These are phyloP conservation scores for Rhagonycha fulva DNA, from an alignment of 2,888 invertebrate species.

Conservation along the genomic window DNA sequence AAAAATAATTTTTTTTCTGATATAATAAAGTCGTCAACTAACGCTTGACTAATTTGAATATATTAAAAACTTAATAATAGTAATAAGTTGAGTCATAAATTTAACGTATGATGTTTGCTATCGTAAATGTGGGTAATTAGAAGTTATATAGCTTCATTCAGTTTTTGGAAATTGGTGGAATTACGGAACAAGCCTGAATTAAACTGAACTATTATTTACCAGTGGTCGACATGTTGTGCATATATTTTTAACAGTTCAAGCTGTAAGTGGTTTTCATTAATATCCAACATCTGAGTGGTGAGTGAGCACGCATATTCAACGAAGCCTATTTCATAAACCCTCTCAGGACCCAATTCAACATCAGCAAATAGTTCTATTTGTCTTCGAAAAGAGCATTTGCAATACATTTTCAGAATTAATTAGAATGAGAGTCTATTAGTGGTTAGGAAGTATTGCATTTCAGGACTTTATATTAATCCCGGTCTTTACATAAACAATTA, in stretches of 20 bases:
- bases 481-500: neutral
- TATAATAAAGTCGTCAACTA: neutral
- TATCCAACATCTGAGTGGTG: constrained; percentile 36
- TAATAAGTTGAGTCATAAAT: neutral
- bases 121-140: constrained; percentile 20
- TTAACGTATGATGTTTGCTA: constrained; percentile 1
- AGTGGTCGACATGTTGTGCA: constrained; percentile 27
- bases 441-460: constrained; percentile 7
- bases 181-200: constrained; percentile 16
- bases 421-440: constrained; percentile 16
- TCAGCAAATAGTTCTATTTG: constrained; percentile 24
- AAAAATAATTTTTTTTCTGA: neutral
- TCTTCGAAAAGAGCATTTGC: constrained; percentile 24
- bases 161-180: constrained; percentile 17
- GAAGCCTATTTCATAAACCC: constrained; percentile 29
- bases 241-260: constrained; percentile 30
- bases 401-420: constrained; percentile 22
- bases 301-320: constrained; percentile 36
- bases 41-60: neutral
- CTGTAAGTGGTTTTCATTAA: constrained; percentile 35
- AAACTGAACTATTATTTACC: constrained; percentile 27
- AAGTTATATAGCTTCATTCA: constrained; percentile 22
- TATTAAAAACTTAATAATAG: neutral
- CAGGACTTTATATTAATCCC: constrained; percentile 1
- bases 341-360: constrained; percentile 26